These are phyloP conservation scores for Microcebus lehilahytsara DNA, from an alignment of 2,113 vertebrate species.

Conservation along the genomic window DNA sequence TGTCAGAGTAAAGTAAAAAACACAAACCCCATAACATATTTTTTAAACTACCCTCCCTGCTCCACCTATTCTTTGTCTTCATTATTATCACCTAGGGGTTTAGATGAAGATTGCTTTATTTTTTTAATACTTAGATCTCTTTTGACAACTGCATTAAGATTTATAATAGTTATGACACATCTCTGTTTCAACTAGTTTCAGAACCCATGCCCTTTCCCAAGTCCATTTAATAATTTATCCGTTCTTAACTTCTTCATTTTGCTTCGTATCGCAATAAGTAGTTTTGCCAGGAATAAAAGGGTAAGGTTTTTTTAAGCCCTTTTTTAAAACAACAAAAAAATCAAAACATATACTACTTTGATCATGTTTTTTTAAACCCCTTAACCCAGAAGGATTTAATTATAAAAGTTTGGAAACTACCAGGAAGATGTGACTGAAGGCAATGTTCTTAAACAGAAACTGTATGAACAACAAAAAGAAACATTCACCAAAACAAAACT, in stretches of 20 bases:
- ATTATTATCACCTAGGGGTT: not conserved
- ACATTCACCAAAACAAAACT: conserved; percentile 10
- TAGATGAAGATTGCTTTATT: not conserved
- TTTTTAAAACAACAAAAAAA: not conserved
- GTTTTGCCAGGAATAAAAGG: not conserved
- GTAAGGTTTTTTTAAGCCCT: not conserved
- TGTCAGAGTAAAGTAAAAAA: not conserved
- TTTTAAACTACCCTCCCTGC: not conserved
- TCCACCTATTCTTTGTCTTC: not conserved
- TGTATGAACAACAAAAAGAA: conserved; percentile 26
- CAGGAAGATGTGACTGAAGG: not conserved
- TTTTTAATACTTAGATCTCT: not conserved
- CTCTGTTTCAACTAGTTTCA: not conserved
- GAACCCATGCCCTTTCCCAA: not conserved
- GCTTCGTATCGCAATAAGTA: not conserved
- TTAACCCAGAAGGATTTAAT: conserved; percentile 1
- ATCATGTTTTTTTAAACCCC: not conserved
- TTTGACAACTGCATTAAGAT: not conserved
- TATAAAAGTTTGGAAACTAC: not conserved
- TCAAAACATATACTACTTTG: conserved; percentile 11
- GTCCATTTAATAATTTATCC: not conserved
- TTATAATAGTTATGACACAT: not conserved
- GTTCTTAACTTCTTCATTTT: not conserved
- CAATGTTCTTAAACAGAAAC: not conserved
- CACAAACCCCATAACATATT: not conserved